Percentiles rank a stretch among this genome's conserved stretches.
Evolutionary conservation across 30 jellyfish, hydroid and myxozoan genomes (phyloP).

Genomic region (Clytia hemisphaerica): DNA sequence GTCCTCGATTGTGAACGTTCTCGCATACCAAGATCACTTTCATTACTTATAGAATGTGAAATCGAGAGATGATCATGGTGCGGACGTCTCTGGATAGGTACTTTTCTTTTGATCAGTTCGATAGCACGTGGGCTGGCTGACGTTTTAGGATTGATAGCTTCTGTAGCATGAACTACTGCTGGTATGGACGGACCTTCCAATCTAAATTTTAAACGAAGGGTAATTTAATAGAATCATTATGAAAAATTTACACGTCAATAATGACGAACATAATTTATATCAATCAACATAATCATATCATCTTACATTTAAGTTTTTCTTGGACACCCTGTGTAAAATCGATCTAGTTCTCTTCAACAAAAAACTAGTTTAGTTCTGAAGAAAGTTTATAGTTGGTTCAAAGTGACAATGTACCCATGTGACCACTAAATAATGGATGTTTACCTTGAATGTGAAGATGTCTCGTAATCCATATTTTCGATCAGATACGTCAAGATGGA

Average conservation of each 20-base stretch:
- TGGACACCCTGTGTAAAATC: too few relatives aligned
- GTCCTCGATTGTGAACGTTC: neutral
- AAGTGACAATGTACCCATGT: too few relatives aligned
- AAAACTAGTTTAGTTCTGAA: too few relatives aligned
- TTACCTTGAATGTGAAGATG: constrained; percentile 79
- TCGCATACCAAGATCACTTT: neutral
- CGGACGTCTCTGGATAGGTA: too few relatives aligned
- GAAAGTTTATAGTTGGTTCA: too few relatives aligned
- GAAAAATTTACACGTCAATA: too few relatives aligned
- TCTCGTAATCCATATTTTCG: constrained; percentile 68
- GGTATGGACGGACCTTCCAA: constrained; percentile 74
- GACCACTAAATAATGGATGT: too few relatives aligned
- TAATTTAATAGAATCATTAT: neutral
- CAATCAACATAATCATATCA: too few relatives aligned
- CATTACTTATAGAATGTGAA: neutral
- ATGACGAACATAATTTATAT: too few relatives aligned
- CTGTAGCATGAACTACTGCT: too few relatives aligned
- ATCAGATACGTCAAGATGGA: constrained; percentile 73
- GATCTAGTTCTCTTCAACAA: too few relatives aligned
- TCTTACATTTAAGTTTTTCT: too few relatives aligned
- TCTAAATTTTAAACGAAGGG: constrained; percentile 6
- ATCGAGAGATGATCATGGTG: neutral
- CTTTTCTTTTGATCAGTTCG: constrained; percentile 15
- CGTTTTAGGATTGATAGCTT: neutral
- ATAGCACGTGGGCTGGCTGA: constrained; percentile 13